Evolutionary conservation across 2,113 vertebrate genomes (phyloP), one percentile per base, ranked within the genome.

Genomic region (Passer domesticus): DNA sequence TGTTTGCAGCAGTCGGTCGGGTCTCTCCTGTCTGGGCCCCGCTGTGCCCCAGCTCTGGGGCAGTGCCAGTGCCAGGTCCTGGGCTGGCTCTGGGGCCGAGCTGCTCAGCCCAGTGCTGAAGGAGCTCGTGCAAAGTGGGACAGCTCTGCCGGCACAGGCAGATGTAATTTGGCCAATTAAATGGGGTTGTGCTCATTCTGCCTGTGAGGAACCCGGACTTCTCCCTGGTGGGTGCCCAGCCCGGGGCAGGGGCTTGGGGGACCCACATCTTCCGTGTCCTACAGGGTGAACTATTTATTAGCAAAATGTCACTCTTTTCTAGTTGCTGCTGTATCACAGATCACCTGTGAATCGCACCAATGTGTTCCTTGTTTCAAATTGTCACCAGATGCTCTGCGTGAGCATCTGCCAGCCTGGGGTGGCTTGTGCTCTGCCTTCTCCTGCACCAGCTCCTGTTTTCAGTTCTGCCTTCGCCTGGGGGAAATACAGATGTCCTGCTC

Each of bases 61-160:
- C 55, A 62, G n/a, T 28, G 17, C 41, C 6, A 3, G 6, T 3
- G 56, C 47, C 4, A 0, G 1, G 30, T 10, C 82, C 68, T 4
- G 39, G 23, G 28, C 53, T 0, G 15, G 39, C 9, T 25, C 19
- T 12, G 0, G 31, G 39, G 78, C 60, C 10, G 31, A 37, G 77
- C 44, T 58, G 25, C 76, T 37, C 68, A 28, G 91, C 67, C 58
- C 2, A 1, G 33, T 2, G 62, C 62, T 8, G 6, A 37, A 41
- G 85, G 24, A 64, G 21, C 9, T 68, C 5, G 1, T 2, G 52
- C 62, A 62, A 95, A 95, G 44, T 95, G 95, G 93, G 91, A 50
- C 91, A 95, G 83, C 77, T 41, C 81, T 59, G 73, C 80, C 31
- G 83, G n/a, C 80, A 58, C 0, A 2, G 77, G 86, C 28, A 5